phyloP scores from a whole-genome alignment of 2,888 invertebrate genomes.

The Athetis lepigone region DNA sequence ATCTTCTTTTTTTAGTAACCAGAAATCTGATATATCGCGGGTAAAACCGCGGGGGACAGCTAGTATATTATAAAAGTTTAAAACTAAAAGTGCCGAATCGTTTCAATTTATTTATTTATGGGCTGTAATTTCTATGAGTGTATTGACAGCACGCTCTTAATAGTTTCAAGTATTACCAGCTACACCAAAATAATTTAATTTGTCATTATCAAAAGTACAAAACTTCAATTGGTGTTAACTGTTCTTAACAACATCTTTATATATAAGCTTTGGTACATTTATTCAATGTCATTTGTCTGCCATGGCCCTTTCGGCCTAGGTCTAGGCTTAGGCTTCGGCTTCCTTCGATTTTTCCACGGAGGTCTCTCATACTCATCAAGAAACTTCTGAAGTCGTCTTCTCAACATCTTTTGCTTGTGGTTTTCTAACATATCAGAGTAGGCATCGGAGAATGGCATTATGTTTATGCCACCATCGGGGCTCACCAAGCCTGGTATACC shows the following conservation, averaged over 20 bases:
- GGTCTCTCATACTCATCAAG: constrained; percentile 66
- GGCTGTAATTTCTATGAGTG: background rate
- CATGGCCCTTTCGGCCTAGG: too few relatives aligned
- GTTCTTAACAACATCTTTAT: background rate
- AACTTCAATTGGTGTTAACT: constrained; percentile 5
- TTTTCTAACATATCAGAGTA: constrained; percentile 81
- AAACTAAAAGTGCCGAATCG: background rate
- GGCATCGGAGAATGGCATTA: constrained; percentile 83
- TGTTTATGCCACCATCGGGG: constrained; percentile 81
- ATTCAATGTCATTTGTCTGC: constrained; percentile 12
- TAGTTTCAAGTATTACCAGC: background rate
- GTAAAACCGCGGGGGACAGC: too few relatives aligned
- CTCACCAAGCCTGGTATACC: constrained; percentile 79
- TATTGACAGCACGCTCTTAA: background rate
- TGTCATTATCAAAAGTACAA: constrained; percentile 33
- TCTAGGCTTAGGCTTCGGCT: constrained; percentile 18
- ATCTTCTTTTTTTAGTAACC: too few relatives aligned
- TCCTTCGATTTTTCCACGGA: constrained; percentile 41
- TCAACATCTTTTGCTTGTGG: constrained; percentile 77
- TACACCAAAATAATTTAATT: background rate
- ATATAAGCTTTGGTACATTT: background rate
- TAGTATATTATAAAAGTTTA: background rate
- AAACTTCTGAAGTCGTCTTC: constrained; percentile 71
- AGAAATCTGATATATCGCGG: too few relatives aligned
- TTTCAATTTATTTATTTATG: background rate